Evolutionary conservation across 1,140 invertebrate species (phyloP).

Genomic region (Dolichoris vasculosae): DNA sequence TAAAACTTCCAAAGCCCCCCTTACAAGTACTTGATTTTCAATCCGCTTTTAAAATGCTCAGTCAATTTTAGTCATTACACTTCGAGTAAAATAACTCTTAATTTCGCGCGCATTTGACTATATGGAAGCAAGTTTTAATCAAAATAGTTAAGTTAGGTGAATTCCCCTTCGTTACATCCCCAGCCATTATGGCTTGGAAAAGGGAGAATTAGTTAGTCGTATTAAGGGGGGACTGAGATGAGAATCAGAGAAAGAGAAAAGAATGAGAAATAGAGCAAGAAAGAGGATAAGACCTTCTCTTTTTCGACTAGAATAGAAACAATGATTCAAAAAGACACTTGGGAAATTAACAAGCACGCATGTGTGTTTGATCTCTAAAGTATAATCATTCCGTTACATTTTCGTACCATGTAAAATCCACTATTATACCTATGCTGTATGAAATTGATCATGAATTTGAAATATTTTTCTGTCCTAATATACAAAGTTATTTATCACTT

Average conservation of each 20-base stretch:
- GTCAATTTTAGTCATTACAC: slow-evolving; percentile 33
- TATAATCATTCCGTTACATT: no score
- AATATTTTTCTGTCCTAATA: slow-evolving; percentile 9
- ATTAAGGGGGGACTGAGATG: slow-evolving; percentile 32
- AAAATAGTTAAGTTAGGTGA: slow-evolving; percentile 38
- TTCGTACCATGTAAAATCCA: no score
- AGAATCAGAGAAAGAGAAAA: neutral
- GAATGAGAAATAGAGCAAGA: slow-evolving; percentile 30
- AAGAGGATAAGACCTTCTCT: slow-evolving; percentile 21
- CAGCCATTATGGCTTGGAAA: neutral
- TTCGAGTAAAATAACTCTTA: slow-evolving; percentile 40
- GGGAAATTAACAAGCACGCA: slow-evolving; percentile 4
- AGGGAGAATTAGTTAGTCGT: slow-evolving; percentile 24
- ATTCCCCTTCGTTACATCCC: neutral
- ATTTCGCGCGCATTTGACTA: slow-evolving; percentile 35
- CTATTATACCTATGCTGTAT: neutral
- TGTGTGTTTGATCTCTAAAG: neutral
- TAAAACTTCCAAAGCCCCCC: neutral
- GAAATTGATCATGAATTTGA: neutral
- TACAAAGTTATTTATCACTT: no score
- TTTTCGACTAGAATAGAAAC: slow-evolving; percentile 44
- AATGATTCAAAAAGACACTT: slow-evolving; percentile 47
- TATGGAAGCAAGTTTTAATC: slow-evolving; percentile 40
- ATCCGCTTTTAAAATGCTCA: slow-evolving; percentile 4
- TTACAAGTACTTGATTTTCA: neutral